Evolutionary conservation across 2,797 vertebrate species (phyloP).

Genomic region (Pogonophryne albipinna): DNA sequence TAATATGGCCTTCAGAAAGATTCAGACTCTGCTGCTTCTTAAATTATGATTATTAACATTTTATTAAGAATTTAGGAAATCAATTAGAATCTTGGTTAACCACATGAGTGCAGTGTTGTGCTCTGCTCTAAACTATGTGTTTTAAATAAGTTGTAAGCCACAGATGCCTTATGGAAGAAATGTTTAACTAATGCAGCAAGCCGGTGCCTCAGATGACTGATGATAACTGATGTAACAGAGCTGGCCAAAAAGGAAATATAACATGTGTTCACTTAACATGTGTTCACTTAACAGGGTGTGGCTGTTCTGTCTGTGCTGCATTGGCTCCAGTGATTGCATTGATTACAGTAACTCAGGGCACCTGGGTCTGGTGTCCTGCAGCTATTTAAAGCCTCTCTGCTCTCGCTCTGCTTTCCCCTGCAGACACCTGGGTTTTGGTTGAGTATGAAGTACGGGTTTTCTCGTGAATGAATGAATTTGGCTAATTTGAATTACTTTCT

Average conservation of each 20-base stretch:
- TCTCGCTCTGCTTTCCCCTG: too few relatives aligned
- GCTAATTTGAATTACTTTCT: too few relatives aligned
- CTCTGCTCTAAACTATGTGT: slow-evolving; percentile 5
- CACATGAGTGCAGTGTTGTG: slow-evolving; percentile 12
- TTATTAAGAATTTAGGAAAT: slow-evolving; percentile 29
- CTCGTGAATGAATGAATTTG: too few relatives aligned
- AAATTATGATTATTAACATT: slow-evolving; percentile 32
- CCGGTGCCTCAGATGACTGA: slow-evolving; percentile 20
- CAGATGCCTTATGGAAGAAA: slow-evolving; percentile 14
- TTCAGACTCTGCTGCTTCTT: slow-evolving; percentile 41
- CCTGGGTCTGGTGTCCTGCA: too few relatives aligned
- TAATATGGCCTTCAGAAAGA: slow-evolving; percentile 59
- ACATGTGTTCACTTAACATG: slow-evolving; percentile 9
- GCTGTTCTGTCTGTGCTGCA: too few relatives aligned
- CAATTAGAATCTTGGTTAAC: slow-evolving; percentile 11
- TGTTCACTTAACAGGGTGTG: background rate
- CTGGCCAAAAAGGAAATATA: slow-evolving; percentile 19
- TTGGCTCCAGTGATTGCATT: too few relatives aligned
- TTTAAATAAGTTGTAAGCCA: slow-evolving; percentile 1
- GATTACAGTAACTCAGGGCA: too few relatives aligned
- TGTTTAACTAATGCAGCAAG: slow-evolving; percentile 4
- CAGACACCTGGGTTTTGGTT: too few relatives aligned
- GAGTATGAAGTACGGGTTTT: too few relatives aligned
- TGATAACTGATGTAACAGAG: slow-evolving; percentile 2
- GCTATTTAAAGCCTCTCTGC: too few relatives aligned